Percentiles rank a stretch among this genome's conserved stretches.
These are phyloP conservation scores for Bombus superbus DNA, from an alignment of 1,140 invertebrate species.

Conservation along the genomic window DNA sequence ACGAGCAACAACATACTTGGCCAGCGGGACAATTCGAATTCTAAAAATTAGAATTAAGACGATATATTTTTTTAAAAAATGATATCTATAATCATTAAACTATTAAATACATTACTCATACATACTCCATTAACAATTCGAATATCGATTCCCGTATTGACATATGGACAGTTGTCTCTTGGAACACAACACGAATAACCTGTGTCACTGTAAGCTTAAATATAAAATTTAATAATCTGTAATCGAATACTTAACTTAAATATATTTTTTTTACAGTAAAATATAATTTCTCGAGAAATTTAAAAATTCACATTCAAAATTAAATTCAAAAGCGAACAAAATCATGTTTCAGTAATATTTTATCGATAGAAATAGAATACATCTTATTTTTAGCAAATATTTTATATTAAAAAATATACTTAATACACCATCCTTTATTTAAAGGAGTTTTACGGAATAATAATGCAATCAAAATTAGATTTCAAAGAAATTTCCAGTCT, in stretches of 20 bases:
- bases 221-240: neutral
- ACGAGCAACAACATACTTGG: slow-evolving; percentile 80
- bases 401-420: neutral
- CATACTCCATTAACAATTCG: slow-evolving; percentile 85
- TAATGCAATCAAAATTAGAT: neutral
- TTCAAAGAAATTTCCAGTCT: neutral
- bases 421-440: neutral
- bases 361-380: too few species aligned
- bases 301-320: neutral
- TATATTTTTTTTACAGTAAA: neutral
- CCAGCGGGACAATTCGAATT: slow-evolving; percentile 75
- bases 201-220: neutral
- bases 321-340: neutral
- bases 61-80: neutral
- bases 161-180: slow-evolving; percentile 72
- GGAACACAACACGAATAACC: slow-evolving; percentile 74
- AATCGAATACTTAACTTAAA: neutral
- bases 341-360: neutral
- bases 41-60: slow-evolving; percentile 30
- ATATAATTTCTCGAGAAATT: neutral
- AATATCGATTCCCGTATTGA: slow-evolving; percentile 84
- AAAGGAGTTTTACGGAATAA: neutral
- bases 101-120: slow-evolving; percentile 37
- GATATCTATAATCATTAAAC: neutral
- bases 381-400: neutral